These are phyloP conservation scores for Porphyrio hochstetteri DNA, from an alignment of 2,113 vertebrate genomes.

Conservation along the genomic window DNA sequence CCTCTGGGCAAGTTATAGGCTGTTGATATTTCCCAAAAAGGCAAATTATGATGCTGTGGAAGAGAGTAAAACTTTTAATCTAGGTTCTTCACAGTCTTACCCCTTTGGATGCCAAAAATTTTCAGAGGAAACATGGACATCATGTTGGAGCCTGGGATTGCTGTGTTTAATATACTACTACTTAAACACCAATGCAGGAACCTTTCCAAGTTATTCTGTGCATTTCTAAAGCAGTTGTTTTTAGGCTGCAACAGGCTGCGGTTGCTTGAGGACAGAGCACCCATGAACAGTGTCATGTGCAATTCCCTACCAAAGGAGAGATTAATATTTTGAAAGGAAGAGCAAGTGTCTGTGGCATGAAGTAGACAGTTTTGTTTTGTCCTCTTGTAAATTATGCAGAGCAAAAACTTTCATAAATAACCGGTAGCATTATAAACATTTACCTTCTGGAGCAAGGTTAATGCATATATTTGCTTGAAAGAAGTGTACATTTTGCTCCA, in stretches of 20 bases:
- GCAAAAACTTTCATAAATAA: slow-evolving; percentile 48
- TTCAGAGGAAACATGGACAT: not conserved
- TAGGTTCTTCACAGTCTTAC: not conserved
- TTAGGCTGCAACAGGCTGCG: not conserved
- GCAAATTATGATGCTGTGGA: not conserved
- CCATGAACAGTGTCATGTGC: not conserved
- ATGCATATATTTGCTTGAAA: slow-evolving; percentile 7
- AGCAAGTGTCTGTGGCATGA: not conserved
- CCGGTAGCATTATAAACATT: slow-evolving; percentile 31
- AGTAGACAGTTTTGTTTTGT: not conserved
- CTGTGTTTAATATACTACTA: not conserved
- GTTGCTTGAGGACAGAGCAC: not conserved
- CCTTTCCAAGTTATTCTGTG: not conserved
- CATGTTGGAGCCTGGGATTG: not conserved
- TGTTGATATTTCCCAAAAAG: not conserved
- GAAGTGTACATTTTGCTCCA: not conserved
- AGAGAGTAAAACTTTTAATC: not conserved
- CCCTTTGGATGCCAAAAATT: not conserved
- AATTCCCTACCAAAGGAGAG: not conserved
- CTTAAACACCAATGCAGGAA: not conserved
- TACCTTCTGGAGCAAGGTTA: slow-evolving; percentile 35
- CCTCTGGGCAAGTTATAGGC: not conserved
- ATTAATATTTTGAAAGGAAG: not conserved
- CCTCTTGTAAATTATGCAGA: slow-evolving; percentile 41
- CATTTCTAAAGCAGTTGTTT: not conserved